These are phyloP conservation scores for Eciton burchellii DNA, from an alignment of 1,140 invertebrate species.

Conservation along the genomic window DNA sequence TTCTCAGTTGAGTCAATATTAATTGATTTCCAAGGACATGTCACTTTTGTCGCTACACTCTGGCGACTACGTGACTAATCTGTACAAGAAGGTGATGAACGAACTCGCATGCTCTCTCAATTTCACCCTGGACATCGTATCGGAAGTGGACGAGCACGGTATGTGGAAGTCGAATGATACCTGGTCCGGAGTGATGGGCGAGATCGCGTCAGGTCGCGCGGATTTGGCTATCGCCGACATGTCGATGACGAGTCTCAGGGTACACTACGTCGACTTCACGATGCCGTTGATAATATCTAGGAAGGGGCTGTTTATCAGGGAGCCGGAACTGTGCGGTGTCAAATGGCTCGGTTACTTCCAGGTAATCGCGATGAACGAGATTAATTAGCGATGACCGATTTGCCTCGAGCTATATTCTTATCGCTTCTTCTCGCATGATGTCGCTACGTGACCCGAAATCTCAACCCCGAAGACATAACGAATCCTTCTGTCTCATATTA, in stretches of 20 bases:
- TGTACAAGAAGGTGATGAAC: not conserved
- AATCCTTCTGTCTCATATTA: slow-evolving; percentile 13
- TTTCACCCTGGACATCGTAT: slow-evolving; percentile 42
- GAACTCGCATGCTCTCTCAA: slow-evolving; percentile 50
- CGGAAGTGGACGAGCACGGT: not conserved
- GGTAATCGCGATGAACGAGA: slow-evolving; percentile 43
- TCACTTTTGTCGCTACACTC: not conserved
- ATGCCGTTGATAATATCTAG: slow-evolving; percentile 65
- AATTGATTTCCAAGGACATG: slow-evolving; percentile 12
- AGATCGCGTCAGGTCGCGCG: slow-evolving; percentile 13
- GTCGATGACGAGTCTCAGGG: slow-evolving; percentile 68
- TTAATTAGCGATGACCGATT: slow-evolving; percentile 1
- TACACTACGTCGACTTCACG: slow-evolving; percentile 74
- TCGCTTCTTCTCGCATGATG: no score
- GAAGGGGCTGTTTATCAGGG: slow-evolving; percentile 63
- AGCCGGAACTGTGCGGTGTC: slow-evolving; percentile 56
- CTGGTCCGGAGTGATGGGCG: slow-evolving; percentile 61
- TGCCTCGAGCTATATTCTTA: not conserved
- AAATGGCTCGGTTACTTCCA: slow-evolving; percentile 75
- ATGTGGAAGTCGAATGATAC: slow-evolving; percentile 4
- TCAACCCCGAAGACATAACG: no score
- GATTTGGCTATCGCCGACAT: slow-evolving; percentile 64
- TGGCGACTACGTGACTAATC: not conserved
- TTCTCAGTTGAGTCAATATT: slow-evolving; percentile 8
- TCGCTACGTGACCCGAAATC: no score